phyloP scores from a whole-genome alignment of 1,140 invertebrate genomes.

The Geopemphigus sp. region DNA sequence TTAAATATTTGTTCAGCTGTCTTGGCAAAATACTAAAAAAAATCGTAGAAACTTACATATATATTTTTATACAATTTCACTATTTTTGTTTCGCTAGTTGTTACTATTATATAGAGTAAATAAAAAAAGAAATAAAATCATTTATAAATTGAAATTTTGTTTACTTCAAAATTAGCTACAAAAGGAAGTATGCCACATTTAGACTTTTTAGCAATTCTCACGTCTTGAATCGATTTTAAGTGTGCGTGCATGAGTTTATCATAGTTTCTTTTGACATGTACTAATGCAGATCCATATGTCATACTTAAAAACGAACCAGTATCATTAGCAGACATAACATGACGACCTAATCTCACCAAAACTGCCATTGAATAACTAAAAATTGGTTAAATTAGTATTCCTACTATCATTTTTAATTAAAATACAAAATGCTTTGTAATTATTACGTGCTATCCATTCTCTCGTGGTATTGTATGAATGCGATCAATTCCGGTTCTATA shows the following conservation, averaged over 20 bases:
- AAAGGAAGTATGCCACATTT: conserved; percentile 92
- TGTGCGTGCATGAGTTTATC: conserved; percentile 90
- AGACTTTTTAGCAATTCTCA: conserved; percentile 67
- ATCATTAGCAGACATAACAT: conserved; percentile 87
- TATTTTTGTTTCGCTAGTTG: too few species aligned
- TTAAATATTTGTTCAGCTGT: conserved; percentile 85
- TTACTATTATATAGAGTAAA: too few species aligned
- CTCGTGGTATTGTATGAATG: conserved; percentile 81
- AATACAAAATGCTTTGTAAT: too few species aligned
- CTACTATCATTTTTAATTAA: too few species aligned
- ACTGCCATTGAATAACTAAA: conserved; percentile 88
- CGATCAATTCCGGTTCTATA: conserved; percentile 80
- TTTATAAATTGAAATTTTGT: background rate
- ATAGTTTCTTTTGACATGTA: conserved; percentile 78
- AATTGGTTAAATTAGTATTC: conserved; percentile 52
- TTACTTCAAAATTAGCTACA: conserved; percentile 81
- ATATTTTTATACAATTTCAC: too few species aligned
- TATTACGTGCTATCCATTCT: conserved; percentile 84
- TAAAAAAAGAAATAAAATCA: conserved; percentile 44
- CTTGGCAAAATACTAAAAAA: conserved; percentile 73
- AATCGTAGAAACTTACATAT: too few species aligned
- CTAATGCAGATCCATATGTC: conserved; percentile 81
- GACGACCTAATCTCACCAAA: conserved; percentile 81
- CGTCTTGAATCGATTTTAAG: conserved; percentile 78
- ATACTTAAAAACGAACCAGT: conserved; percentile 87